phyloP scores from a whole-genome alignment of 2,113 vertebrate species.

The Amphiprion ocellaris region DNA sequence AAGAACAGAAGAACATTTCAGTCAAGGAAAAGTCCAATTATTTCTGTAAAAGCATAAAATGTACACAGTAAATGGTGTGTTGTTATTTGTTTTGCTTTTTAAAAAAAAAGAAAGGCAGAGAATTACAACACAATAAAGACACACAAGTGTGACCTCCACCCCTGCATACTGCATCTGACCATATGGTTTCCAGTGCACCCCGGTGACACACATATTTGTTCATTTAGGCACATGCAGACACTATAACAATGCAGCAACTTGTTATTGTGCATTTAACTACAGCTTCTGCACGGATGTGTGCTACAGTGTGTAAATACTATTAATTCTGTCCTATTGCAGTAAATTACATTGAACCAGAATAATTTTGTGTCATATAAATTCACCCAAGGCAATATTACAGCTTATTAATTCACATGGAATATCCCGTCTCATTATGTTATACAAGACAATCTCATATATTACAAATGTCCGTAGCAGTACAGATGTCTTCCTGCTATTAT shows the following conservation, averaged over 20 bases:
- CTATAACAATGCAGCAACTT: neutral
- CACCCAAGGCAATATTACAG: constrained; percentile 10
- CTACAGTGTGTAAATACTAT: neutral
- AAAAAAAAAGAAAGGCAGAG: no score
- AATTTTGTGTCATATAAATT: constrained; percentile 10
- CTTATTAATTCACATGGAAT: constrained; percentile 33
- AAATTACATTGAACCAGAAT: constrained; percentile 26
- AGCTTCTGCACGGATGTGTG: no score
- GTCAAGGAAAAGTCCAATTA: no score
- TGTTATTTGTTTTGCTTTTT: no score
- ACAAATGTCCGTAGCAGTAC: constrained; percentile 26
- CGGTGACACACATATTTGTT: no score
- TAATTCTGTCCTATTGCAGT: constrained; percentile 5
- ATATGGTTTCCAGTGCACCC: neutral
- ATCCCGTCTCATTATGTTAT: constrained; percentile 12
- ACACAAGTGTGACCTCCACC: no score
- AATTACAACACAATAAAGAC: no score
- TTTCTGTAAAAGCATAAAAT: no score
- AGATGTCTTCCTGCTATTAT: constrained; percentile 6
- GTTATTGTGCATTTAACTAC: neutral
- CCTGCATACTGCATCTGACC: no score
- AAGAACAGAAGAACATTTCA: no score
- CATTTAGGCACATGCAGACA: neutral
- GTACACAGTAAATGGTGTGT: no score
- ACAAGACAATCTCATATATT: constrained; percentile 19